Evolutionary conservation across 2,113 vertebrate genomes (phyloP).

Genomic region (Caloenas nicobarica): DNA sequence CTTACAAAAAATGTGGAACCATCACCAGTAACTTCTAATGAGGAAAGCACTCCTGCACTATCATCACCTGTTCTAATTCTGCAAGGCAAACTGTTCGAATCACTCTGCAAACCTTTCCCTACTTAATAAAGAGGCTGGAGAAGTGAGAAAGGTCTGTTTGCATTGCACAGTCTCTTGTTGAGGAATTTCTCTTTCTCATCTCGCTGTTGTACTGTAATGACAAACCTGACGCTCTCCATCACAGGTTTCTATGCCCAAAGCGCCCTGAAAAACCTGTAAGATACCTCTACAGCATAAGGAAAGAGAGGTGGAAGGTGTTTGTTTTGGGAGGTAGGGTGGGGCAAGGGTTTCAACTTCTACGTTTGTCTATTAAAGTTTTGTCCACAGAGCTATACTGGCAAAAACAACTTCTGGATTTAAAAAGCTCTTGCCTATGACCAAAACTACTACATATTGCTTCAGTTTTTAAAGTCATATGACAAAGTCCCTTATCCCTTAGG

Average conservation of each 20-base stretch:
- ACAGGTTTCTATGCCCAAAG: not conserved
- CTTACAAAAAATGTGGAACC: not conserved
- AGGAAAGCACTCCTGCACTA: not conserved
- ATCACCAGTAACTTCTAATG: not conserved
- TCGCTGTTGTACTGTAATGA: not conserved
- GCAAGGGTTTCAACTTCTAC: not conserved
- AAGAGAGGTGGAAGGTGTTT: not conserved
- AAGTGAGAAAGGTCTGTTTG: not conserved
- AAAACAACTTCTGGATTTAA: slow-evolving; percentile 2
- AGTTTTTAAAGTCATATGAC: not conserved
- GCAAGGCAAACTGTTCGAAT: slow-evolving; percentile 13
- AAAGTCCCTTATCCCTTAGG: slow-evolving; percentile 4
- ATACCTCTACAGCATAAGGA: not conserved
- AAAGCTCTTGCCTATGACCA: slow-evolving; percentile 12
- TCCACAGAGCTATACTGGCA: not conserved
- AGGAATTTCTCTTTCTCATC: not conserved
- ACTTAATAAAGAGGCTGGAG: not conserved
- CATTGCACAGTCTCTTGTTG: not conserved
- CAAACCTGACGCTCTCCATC: not conserved
- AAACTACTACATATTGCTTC: not conserved
- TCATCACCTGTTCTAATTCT: not conserved
- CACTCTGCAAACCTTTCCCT: not conserved
- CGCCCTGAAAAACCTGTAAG: not conserved
- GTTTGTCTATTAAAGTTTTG: not conserved
- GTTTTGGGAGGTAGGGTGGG: no score